Evolutionary conservation across 2,888 invertebrate species (phyloP), one percentile per base, ranked within the genome.

Genomic region (Ditylenchus weischeri): DNA sequence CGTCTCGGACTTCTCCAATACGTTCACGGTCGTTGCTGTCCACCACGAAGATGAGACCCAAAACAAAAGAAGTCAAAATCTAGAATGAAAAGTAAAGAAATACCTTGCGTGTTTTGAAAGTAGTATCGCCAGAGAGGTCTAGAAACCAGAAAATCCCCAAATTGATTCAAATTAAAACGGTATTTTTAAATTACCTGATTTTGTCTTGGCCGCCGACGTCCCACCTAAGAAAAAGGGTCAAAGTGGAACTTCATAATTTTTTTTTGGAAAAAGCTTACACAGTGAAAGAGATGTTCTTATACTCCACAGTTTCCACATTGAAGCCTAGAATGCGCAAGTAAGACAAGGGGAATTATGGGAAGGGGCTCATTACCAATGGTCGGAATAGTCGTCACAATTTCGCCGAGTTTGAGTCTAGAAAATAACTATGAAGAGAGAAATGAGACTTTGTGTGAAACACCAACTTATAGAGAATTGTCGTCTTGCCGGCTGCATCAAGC

Each of bases 1-100:
- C 96, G 86, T 98, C 95, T 84, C 93, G 90, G 79, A 95, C 96
- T 86, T 98, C 96, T 58, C 92, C 93, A 79, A 96, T 92, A 89
- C 95, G 91, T 88, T 98, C 96, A 86, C 95, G 89, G 87, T 98
- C 96, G 87, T 96, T 98, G 88, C 94, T 95, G 88, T 98, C 96
- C 86, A 98, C 95, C 86, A 98, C 96, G 86, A 98, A 98, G 87
- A 98, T 98, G 87, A 98, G 80, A 75, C 86, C 86, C 86, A 77
- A 29, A 81, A 72, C 21, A 29, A n/a, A 51, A 29, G 29, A 43
- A 6, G 3, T 13, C 43, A 43, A 43, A 43, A 4, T 29, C 54
- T 54, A 11, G n/a, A 1, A 54, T 13, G 11, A 23, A 11, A 54
- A 15, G 6, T 54, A 54, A 10, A 10, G 15, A 21, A 7, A 15